A percentile compares a stretch with the other conserved stretches of the same genome.
Evolutionary conservation across 2,113 vertebrate species (phyloP).

Genomic region (Pterocles burchelli): DNA sequence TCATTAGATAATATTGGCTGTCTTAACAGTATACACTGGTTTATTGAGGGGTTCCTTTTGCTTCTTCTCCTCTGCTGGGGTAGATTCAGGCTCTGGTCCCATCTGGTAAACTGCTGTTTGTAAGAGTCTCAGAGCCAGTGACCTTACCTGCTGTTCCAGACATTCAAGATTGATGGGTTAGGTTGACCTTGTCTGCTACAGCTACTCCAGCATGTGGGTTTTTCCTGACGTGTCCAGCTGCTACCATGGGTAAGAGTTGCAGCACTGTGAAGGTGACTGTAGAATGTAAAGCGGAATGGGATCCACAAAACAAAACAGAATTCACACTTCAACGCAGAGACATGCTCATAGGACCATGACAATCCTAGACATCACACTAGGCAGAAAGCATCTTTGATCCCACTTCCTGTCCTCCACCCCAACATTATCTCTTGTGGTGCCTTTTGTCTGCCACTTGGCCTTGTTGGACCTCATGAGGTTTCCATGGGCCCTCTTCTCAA

Average conservation of each 20-base stretch:
- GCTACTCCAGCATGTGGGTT: neutral
- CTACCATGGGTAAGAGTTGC: neutral
- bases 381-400: neutral
- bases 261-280: neutral
- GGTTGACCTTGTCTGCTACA: neutral
- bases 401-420: neutral
- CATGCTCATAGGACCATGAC: neutral
- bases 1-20: neutral
- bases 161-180: neutral
- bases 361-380: neutral
- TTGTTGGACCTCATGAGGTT: neutral
- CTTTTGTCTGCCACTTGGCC: neutral
- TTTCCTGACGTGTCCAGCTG: neutral
- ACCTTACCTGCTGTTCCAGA: neutral
- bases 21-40: neutral
- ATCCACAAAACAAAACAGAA: neutral
- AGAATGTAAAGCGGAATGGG: neutral
- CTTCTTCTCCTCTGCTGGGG: neutral
- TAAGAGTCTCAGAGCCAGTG: neutral
- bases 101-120: neutral
- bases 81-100: neutral
- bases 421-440: neutral
- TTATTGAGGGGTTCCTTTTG: neutral
- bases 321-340: neutral
- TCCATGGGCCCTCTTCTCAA: neutral